Conservation (phyloP, 92 coral and sea anemone species). For the Zoanthus gigantus region DNA sequence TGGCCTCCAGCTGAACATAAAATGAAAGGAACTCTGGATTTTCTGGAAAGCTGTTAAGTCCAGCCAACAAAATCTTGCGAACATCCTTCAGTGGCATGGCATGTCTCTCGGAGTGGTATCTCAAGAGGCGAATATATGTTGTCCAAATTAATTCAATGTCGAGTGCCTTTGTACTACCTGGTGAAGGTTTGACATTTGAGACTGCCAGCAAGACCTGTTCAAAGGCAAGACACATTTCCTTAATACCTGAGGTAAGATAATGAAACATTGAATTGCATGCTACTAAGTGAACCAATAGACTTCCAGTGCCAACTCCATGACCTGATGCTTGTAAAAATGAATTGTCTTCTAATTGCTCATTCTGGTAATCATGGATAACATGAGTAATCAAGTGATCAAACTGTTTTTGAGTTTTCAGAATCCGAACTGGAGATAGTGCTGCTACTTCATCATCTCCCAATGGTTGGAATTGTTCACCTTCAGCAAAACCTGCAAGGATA, state of each 20-base stretch:
- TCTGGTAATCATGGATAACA: conserved; percentile 27
- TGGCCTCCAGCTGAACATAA: conserved; percentile 76
- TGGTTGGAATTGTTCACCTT: conserved; percentile 66
- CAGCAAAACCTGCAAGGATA: conserved; percentile 68
- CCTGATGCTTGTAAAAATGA: conserved; percentile 37
- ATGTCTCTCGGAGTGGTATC: conserved; percentile 66
- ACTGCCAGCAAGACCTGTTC: conserved; percentile 54
- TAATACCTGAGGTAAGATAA: conserved; percentile 82
- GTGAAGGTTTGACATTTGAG: conserved; percentile 9
- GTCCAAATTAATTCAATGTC: conserved; percentile 73
- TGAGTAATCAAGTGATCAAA: conserved; percentile 50
- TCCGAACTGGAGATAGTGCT: conserved; percentile 63
- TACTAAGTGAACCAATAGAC: conserved; percentile 69
- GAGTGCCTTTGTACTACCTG: conserved; percentile 51
- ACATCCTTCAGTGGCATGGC: conserved; percentile 72
- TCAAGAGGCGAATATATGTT: conserved; percentile 69
- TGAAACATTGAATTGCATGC: conserved; percentile 85
- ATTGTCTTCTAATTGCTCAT: neutral
- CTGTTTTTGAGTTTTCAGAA: conserved; percentile 66
- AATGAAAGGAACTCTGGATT: conserved; percentile 80
- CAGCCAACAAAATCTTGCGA: conserved; percentile 52
- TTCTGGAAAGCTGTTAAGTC: conserved; percentile 72
- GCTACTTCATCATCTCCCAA: neutral
- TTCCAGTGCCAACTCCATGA: conserved; percentile 48
- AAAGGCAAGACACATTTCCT: conserved; percentile 67